Evolutionary conservation across 2,113 vertebrate genomes (phyloP).

Genomic region (Halichoerus grypus): DNA sequence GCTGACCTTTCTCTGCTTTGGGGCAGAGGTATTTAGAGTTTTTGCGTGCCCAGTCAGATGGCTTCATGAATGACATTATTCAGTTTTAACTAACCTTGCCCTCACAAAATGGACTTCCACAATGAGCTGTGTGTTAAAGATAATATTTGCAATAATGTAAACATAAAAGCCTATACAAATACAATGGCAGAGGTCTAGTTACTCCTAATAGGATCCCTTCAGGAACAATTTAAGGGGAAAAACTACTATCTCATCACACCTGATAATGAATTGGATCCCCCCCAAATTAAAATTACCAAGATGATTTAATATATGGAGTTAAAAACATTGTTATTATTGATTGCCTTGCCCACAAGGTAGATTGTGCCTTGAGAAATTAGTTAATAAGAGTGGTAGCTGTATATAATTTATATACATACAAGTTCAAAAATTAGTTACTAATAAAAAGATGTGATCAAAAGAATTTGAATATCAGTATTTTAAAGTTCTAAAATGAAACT

Average conservation of each 20-base stretch:
- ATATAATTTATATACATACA: background rate
- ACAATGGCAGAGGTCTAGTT: background rate
- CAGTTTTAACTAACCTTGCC: background rate
- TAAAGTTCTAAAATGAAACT: background rate
- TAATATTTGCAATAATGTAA: background rate
- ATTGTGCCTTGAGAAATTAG: background rate
- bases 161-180: background rate
- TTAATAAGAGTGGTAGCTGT: background rate
- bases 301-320: background rate
- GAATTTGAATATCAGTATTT: background rate
- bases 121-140: background rate
- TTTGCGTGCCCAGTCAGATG: background rate
- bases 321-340: background rate
- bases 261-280: background rate
- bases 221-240: background rate
- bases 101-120: background rate
- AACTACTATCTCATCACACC: background rate
- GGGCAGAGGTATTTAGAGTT: background rate
- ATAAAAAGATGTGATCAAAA: background rate
- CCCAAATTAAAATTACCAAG: background rate
- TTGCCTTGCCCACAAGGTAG: background rate
- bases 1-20: background rate
- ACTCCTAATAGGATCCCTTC: background rate
- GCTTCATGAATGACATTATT: background rate
- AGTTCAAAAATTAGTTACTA: slow-evolving; percentile 26